Percentiles rank a stretch among this genome's conserved stretches.
Conservation (phyloP, 2,797 vertebrate genomes). For the Gouania willdenowi region DNA sequence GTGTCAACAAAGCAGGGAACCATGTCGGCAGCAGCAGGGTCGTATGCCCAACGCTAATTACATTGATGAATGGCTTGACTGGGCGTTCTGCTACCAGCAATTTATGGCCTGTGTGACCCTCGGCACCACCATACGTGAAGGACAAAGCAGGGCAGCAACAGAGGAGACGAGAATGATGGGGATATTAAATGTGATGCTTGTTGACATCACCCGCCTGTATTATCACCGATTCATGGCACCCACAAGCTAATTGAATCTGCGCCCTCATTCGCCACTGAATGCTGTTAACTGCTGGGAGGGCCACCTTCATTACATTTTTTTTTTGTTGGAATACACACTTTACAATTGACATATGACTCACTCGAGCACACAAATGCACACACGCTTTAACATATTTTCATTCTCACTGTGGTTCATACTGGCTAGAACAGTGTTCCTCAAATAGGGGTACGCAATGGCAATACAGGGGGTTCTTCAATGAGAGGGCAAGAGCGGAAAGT, state of each 20-base stretch:
- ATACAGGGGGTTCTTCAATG: no score
- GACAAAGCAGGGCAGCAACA: conserved; percentile 44
- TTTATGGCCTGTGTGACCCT: conserved; percentile 66
- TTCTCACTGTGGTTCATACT: no score
- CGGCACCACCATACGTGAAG: conserved; percentile 54
- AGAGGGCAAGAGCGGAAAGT: no score
- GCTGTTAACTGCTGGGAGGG: conserved; percentile 43
- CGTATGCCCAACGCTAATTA: conserved; percentile 74
- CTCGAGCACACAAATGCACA: conserved; percentile 8
- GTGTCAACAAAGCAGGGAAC: conserved; percentile 63
- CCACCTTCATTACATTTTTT: conserved; percentile 30
- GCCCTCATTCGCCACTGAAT: conserved; percentile 35
- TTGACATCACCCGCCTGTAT: conserved; percentile 51
- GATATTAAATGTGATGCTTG: conserved; percentile 34
- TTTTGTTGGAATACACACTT: conserved; percentile 26
- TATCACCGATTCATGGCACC: conserved; percentile 48
- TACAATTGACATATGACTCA: conserved; percentile 43
- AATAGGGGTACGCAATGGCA: no score
- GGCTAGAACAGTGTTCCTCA: no score
- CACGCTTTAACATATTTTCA: conserved; percentile 4
- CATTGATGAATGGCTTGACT: conserved; percentile 73
- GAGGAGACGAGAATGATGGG: conserved; percentile 4
- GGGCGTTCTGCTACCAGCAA: conserved; percentile 44
- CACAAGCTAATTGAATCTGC: conserved; percentile 56
- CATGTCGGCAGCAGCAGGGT: conserved; percentile 67